Evolutionary conservation across 2,888 invertebrate species (phyloP), one percentile per base, ranked within the genome.

Genomic region (Leptopilina drosophilae): DNA sequence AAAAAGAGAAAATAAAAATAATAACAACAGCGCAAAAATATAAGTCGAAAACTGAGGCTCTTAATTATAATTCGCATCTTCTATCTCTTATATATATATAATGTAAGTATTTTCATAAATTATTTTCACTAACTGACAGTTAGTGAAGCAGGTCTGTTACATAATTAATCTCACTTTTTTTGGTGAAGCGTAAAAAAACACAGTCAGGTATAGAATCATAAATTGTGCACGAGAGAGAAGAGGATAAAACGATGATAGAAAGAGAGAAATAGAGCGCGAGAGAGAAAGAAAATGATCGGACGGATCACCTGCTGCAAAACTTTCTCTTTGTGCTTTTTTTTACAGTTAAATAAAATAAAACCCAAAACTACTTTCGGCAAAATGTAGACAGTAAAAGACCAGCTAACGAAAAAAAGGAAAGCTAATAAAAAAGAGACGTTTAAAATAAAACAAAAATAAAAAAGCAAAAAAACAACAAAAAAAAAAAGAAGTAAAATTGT

Each of bases 161-260:
- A 76, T 64, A 64, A 64, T 76, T 76, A 64, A 76, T 76, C 76
- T 76, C 76, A 76, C 76, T 76, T 64, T 76, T 40, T 76, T 64
- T 64, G 76, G 49, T 76, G 64, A 76, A 76, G 76, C 76, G 76
- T 76, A 76, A 76, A 76, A 75, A 76, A 76, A 73, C 62, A 76
- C 64, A 76, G 76, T 76, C 76, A 64, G 64, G 62, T 76, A 76
- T 64, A 49, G 56, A 9, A 46, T 64, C 64, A 49, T 76, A 14
- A 76, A 64, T 76, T 56, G 20, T 76, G 76, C 59, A 59, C 40
- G 46, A 59, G 64, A 64, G 42, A 49, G 64, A 49, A 42, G 40
- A 64, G 64, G 20, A 64, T 14, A 26, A 33, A 53, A 20, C 20
- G 20, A 20, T 20, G 20, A 20, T 20, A 15, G 49, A 53, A 9